Evolutionary conservation across 2,888 invertebrate genomes (phyloP), one percentile per base, ranked within the genome.

Genomic region (Nineta flava): DNA sequence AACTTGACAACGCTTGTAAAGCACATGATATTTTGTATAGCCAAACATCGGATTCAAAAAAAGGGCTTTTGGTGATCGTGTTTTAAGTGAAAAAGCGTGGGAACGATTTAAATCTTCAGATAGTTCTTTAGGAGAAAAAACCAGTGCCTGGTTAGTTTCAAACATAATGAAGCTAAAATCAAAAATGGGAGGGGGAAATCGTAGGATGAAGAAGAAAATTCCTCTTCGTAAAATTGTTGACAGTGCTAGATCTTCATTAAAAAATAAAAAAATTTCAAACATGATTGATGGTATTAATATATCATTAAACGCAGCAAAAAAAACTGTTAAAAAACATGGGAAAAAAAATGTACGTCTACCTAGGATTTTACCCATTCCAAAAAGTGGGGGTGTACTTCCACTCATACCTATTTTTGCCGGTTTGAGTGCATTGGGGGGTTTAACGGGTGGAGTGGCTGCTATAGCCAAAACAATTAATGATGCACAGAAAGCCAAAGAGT

Each of bases 381-480:
- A 59, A 55, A 47, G 49, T 31, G 58, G 59, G 17, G 60, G 60
- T 31, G 47, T 58, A n/a, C 51, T 58, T 46, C 59, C 59, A 9
- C 50, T 59, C 31, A 53, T 61, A 19, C 58, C 59, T 2, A 57
- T 62, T 34, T 58, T 60, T 52, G 59, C 61, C 3, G 59, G 58
- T 38, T 50, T 61, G 40, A 55, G 57, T 9, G 58, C 61, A 13
- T 16, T 56, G 9, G 63, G 61, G 1, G 52, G 57, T 42, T 53
- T 62, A 50, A 56, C 58, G n/a, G 62, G 62, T 32, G 61, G 61
- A 19, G 59, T 59, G 38, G 56, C 61, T 10, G 58, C 58, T 48
- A 57, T 62, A 21, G 55, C 57, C 2, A 61, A 60, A 50, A 56
- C 59, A 15, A 54, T 59, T 10, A 60, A 59, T 52, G 54, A 59